phyloP scores from a whole-genome alignment of 2,113 vertebrate genomes.

The Callionymus lyra region DNA sequence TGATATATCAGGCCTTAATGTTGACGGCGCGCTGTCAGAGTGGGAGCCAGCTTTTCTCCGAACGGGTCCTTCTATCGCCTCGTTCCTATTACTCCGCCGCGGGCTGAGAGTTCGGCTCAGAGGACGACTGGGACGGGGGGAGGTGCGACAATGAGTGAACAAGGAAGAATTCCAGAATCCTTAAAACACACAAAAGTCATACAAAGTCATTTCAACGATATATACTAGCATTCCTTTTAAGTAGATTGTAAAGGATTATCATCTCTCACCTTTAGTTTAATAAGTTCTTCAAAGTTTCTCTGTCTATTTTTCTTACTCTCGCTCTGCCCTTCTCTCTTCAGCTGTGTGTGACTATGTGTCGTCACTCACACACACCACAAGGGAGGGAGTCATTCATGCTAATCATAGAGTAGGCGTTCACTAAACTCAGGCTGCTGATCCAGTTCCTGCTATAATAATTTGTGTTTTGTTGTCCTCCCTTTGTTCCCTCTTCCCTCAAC shows the following conservation, averaged over 20 bases:
- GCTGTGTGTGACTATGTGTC: constrained; percentile 11
- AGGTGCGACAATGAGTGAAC: constrained; percentile 64
- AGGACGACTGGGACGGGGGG: constrained; percentile 57
- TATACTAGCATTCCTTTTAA: not conserved
- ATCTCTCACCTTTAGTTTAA: constrained; percentile 8
- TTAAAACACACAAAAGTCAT: constrained; percentile 37
- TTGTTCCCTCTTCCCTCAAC: not conserved
- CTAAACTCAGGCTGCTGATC: constrained; percentile 24
- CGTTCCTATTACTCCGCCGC: constrained; percentile 26
- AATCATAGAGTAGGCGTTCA: constrained; percentile 41
- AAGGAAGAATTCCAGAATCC: constrained; percentile 85
- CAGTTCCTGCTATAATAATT: constrained; percentile 30
- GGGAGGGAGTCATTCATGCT: constrained; percentile 44
- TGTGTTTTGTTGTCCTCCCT: constrained; percentile 19
- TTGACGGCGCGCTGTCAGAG: constrained; percentile 76
- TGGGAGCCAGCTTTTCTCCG: constrained; percentile 52
- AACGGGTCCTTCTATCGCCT: constrained; percentile 8
- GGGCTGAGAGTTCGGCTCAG: constrained; percentile 60
- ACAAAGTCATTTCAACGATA: constrained; percentile 27
- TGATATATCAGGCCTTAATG: constrained; percentile 66
- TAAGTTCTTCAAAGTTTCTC: not conserved
- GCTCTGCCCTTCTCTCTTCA: not conserved
- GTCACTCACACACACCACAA: constrained; percentile 34
- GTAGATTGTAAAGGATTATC: not conserved
- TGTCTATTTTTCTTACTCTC: constrained; percentile 5